Conservation (phyloP, 2,113 vertebrate genomes). For the Amia ocellicauda region DNA sequence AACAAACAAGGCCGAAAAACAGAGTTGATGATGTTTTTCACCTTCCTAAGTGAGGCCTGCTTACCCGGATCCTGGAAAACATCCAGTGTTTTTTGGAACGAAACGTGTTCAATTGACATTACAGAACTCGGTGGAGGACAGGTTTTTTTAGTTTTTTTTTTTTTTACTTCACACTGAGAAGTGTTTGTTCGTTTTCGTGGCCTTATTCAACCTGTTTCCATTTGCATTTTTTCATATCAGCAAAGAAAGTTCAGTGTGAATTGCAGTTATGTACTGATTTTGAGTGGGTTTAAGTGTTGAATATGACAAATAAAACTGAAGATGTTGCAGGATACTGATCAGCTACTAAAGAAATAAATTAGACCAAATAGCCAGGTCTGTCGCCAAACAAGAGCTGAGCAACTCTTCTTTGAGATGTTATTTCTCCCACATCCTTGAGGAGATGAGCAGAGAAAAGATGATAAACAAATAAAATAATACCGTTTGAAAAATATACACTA, state of each 20-base stretch:
- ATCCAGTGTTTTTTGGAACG: constrained; percentile 39
- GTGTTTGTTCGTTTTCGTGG: background rate
- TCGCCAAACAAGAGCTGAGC: too few species aligned
- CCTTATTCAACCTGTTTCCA: background rate
- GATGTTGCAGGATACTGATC: background rate
- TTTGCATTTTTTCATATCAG: too few species aligned
- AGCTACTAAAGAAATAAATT: background rate
- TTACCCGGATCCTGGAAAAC: constrained; percentile 51
- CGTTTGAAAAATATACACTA: too few species aligned
- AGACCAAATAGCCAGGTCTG: background rate
- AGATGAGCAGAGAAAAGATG: too few species aligned
- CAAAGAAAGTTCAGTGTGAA: too few species aligned
- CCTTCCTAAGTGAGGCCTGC: constrained; percentile 26
- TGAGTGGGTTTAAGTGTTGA: too few species aligned
- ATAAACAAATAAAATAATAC: too few species aligned
- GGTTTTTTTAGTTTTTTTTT: too few species aligned
- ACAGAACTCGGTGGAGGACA: constrained; percentile 15
- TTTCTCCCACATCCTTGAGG: too few species aligned
- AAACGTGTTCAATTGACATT: constrained; percentile 37
- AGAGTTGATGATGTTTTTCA: constrained; percentile 47
- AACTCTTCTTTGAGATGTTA: too few species aligned
- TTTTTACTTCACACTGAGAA: too few species aligned
- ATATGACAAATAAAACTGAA: background rate
- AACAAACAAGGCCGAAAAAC: constrained; percentile 43
- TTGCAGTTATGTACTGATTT: too few species aligned